phyloP scores from a whole-genome alignment of 2,888 invertebrate species.

The Icerya purchasi region DNA sequence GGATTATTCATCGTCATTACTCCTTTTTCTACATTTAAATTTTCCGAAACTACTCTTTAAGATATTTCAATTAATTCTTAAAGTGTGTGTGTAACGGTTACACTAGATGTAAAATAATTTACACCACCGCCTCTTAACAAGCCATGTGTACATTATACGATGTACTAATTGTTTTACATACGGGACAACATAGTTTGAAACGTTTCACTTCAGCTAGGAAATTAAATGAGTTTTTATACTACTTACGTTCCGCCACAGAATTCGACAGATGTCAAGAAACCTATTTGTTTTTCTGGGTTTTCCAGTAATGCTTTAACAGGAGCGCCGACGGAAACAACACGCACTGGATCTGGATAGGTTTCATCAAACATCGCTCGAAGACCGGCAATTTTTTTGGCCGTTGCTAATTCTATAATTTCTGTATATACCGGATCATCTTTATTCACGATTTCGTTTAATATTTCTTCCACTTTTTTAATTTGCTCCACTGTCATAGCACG shows the following conservation, averaged over 20 bases:
- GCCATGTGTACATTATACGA: too few relatives aligned
- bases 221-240: slow-evolving; percentile 1
- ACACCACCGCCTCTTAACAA: too few relatives aligned
- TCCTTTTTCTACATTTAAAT: too few relatives aligned
- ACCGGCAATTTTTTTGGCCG: slow-evolving; percentile 80
- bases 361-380: slow-evolving; percentile 96
- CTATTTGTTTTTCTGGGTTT: slow-evolving; percentile 61
- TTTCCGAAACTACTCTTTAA: too few relatives aligned
- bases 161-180: too few relatives aligned
- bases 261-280: slow-evolving; percentile 77
- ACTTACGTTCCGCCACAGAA: slow-evolving; percentile 93
- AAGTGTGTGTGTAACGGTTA: too few relatives aligned
- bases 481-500: slow-evolving; percentile 71
- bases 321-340: slow-evolving; percentile 81
- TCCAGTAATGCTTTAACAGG: slow-evolving; percentile 71
- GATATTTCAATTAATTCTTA: too few relatives aligned
- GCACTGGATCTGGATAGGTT: slow-evolving; percentile 90
- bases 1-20: too few relatives aligned
- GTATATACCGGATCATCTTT: slow-evolving; percentile 65
- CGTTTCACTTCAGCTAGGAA: not conserved
- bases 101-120: too few relatives aligned
- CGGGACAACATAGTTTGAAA: too few relatives aligned
- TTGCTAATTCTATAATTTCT: slow-evolving; percentile 55
- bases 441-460: slow-evolving; percentile 51
- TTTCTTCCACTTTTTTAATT: slow-evolving; percentile 64